A percentile compares a stretch with the other conserved stretches of the same genome.
phyloP scores from a whole-genome alignment of 2,113 vertebrate genomes.

The Piprites chloris region DNA sequence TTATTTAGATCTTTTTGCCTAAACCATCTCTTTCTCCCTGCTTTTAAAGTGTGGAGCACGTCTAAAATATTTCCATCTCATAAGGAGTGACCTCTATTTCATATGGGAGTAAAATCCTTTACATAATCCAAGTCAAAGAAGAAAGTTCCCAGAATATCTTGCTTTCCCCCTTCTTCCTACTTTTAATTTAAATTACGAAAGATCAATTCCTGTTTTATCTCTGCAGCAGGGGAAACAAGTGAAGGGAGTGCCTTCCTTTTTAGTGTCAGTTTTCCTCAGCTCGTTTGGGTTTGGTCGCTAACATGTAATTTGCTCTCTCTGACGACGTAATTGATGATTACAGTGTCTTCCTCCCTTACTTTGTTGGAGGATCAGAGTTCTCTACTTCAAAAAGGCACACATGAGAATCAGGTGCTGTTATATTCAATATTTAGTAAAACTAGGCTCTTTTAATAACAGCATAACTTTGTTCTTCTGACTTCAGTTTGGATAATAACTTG shows the following conservation, averaged over 20 bases:
- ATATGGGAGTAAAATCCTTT: neutral
- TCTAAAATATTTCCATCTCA: neutral
- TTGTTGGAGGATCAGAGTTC: slow-evolving; percentile 28
- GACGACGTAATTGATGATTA: slow-evolving; percentile 36
- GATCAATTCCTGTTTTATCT: slow-evolving; percentile 17
- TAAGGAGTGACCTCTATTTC: neutral
- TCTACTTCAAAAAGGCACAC: slow-evolving; percentile 18
- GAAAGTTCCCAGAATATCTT: neutral
- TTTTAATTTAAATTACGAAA: neutral
- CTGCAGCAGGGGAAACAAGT: neutral
- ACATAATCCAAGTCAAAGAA: neutral
- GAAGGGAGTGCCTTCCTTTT: neutral
- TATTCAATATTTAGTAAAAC: neutral
- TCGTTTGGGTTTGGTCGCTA: neutral
- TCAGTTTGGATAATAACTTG: neutral
- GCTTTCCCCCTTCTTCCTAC: neutral
- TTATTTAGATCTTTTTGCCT: neutral
- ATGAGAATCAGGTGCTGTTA: slow-evolving; percentile 10
- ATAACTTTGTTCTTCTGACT: neutral
- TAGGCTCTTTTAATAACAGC: neutral
- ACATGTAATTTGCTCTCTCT: slow-evolving; percentile 36
- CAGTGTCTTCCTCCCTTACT: neutral
- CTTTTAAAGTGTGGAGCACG: neutral
- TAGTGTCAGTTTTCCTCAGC: neutral
- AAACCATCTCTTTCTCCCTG: neutral